phyloP scores from a whole-genome alignment of 1,140 invertebrate genomes.

The Brachionus sp. region DNA sequence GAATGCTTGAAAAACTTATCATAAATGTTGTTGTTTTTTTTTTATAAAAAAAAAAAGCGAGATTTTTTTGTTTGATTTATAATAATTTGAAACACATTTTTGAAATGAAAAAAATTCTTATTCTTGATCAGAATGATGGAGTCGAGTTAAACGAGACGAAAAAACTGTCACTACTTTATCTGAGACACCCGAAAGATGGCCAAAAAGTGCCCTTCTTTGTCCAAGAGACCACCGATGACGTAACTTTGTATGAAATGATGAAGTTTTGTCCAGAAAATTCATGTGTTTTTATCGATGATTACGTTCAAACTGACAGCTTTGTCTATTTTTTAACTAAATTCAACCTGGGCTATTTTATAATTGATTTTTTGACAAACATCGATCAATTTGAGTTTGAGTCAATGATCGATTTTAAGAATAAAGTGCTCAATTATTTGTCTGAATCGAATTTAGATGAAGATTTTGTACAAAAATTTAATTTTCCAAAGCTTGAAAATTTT shows the following conservation, averaged over 20 bases:
- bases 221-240: background rate
- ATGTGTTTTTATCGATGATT: background rate
- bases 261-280: constrained; percentile 4
- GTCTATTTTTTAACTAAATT: background rate
- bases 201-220: background rate
- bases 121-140: background rate
- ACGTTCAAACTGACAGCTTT: background rate
- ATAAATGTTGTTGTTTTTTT: background rate
- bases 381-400: constrained; percentile 10
- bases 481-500: background rate
- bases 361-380: background rate
- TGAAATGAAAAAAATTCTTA: constrained; percentile 36
- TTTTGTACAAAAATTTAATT: background rate
- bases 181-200: background rate
- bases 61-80: background rate
- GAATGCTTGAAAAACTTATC: background rate
- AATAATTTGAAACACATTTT: background rate
- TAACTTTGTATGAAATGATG: constrained; percentile 19
- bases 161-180: background rate
- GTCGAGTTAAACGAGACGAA: background rate
- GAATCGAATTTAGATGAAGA: background rate
- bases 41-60: no score
- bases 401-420: background rate
- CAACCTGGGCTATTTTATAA: constrained; percentile 9
- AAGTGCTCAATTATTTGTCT: constrained; percentile 16